Percentiles rank a stretch among this genome's conserved stretches.
phyloP scores from a whole-genome alignment of 1,140 invertebrate species.

The Diploscapter pachys region DNA sequence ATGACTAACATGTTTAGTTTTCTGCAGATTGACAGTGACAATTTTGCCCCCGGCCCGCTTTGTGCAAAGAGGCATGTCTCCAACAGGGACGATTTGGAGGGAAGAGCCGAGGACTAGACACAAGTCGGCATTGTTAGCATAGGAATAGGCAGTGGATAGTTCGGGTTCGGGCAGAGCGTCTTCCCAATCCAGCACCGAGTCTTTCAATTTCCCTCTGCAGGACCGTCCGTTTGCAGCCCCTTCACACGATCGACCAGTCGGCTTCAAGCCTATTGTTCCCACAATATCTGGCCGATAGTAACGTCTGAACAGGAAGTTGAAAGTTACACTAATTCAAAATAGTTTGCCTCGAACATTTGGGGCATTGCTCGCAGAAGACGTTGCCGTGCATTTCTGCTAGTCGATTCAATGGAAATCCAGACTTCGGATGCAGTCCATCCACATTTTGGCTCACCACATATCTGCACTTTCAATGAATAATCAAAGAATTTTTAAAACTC shows the following conservation, averaged over 20 bases:
- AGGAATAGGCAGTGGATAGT: conserved; percentile 66
- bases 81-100: conserved; percentile 93
- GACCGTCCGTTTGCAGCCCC: conserved; percentile 59
- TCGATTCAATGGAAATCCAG: conserved; percentile 74
- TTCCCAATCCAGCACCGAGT: conserved; percentile 98
- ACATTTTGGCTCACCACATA: conserved; percentile 95
- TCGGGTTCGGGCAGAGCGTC: conserved; percentile 86
- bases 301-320: conserved; percentile 20
- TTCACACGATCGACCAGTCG: conserved; percentile 74
- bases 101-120: conserved; percentile 91
- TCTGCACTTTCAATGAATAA: background rate
- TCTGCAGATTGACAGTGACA: conserved; percentile 91
- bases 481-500: too few relatives aligned
- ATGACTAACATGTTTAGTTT: conserved; percentile 82
- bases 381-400: conserved; percentile 95
- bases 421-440: conserved; percentile 89
- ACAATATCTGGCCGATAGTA: conserved; percentile 44
- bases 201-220: conserved; percentile 76
- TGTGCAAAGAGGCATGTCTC: conserved; percentile 81
- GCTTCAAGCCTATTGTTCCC: conserved; percentile 72
- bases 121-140: conserved; percentile 73
- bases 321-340: too few relatives aligned
- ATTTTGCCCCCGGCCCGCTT: conserved; percentile 83
- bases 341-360: conserved; percentile 69
- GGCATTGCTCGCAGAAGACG: conserved; percentile 92